These are phyloP conservation scores for Tricholaema leucomelas DNA, from an alignment of 2,113 vertebrate genomes.

Conservation along the genomic window DNA sequence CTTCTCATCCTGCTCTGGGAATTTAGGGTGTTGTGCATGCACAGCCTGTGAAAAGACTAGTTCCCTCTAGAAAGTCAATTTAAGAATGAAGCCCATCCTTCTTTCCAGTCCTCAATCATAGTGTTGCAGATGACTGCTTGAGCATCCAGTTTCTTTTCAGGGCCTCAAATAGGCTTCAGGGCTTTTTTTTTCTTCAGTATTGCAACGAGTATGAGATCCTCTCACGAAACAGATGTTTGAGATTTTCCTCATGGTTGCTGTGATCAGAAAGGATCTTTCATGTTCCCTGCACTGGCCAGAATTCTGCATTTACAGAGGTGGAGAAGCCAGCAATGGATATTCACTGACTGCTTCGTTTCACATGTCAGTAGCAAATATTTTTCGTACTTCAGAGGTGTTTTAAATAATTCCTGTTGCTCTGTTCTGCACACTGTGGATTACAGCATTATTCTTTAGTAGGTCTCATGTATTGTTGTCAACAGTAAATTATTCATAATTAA, in stretches of 20 bases:
- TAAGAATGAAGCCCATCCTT: not conserved
- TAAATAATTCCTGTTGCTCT: not conserved
- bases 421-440: not conserved
- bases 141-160: not conserved
- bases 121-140: not conserved
- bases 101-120: not conserved
- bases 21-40: not conserved
- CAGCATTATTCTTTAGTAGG: not conserved
- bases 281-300: not conserved
- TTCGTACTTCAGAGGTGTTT: not conserved
- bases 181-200: not conserved
- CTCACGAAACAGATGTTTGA: not conserved
- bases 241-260: not conserved
- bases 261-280: not conserved
- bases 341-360: not conserved
- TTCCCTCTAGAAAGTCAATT: not conserved
- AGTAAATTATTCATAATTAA: not conserved
- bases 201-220: not conserved
- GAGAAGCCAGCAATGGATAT: not conserved
- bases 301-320: not conserved
- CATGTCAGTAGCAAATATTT: not conserved
- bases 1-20: not conserved
- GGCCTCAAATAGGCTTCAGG: not conserved
- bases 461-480: conserved; percentile 7
- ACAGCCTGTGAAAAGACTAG: fast-evolving